Evolutionary conservation across 2,113 vertebrate species (phyloP).

Genomic region (Psettodes erumei): DNA sequence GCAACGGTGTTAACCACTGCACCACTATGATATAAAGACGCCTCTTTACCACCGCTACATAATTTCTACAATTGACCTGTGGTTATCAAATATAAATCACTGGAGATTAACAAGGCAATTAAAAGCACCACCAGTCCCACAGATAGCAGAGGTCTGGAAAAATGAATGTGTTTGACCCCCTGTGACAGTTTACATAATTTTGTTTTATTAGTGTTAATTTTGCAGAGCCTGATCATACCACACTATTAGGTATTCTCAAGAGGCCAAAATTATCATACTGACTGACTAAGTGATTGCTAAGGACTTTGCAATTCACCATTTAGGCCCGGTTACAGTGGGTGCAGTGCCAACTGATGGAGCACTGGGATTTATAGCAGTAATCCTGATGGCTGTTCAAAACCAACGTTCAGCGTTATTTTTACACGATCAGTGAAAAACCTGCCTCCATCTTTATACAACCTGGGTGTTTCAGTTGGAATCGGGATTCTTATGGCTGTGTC

Average conservation of each 20-base stretch:
- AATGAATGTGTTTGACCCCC: constrained; percentile 4
- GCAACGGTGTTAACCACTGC: too few species aligned
- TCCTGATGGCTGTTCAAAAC: too few species aligned
- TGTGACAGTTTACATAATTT: constrained; percentile 14
- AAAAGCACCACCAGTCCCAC: constrained; percentile 3
- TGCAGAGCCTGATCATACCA: neutral
- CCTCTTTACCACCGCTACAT: neutral
- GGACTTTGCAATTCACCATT: neutral
- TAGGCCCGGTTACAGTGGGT: too few species aligned
- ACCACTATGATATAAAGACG: too few species aligned
- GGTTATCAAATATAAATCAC: neutral
- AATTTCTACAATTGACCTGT: neutral
- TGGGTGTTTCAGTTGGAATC: too few species aligned
- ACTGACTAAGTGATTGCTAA: neutral
- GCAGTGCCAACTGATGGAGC: too few species aligned
- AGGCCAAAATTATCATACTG: neutral
- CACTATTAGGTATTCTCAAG: neutral
- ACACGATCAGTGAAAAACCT: neutral
- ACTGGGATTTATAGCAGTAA: too few species aligned
- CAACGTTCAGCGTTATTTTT: neutral
- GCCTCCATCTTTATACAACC: too few species aligned
- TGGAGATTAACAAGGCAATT: constrained; percentile 18
- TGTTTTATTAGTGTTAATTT: constrained; percentile 14
- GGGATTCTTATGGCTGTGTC: too few species aligned
- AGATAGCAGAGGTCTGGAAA: neutral